These are phyloP conservation scores for Xiphophorus maculatus DNA, from an alignment of 2,113 vertebrate genomes.

Conservation along the genomic window DNA sequence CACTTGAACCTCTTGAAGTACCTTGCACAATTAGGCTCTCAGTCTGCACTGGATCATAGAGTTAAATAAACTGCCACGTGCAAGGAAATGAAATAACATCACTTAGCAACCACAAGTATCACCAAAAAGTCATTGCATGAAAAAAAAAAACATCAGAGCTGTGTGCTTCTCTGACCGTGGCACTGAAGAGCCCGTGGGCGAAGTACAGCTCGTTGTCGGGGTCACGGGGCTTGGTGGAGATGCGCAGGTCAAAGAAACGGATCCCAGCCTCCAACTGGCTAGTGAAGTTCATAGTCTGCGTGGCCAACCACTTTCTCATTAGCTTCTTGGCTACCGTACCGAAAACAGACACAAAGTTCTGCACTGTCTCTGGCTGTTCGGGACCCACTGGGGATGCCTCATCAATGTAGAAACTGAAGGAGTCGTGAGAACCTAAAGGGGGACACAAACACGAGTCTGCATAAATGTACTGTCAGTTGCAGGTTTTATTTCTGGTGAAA, in stretches of 20 bases:
- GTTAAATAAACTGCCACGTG: conserved; percentile 3
- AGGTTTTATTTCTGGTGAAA: conserved; percentile 14
- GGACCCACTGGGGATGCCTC: conserved; percentile 96
- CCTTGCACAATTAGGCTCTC: conserved; percentile 26
- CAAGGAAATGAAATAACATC: conserved; percentile 16
- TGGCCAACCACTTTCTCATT: conserved; percentile 98
- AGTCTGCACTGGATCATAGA: conserved; percentile 7
- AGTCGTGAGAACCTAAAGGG: conserved; percentile 93
- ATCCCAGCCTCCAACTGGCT: conserved; percentile 93
- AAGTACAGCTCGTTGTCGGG: conserved; percentile 97
- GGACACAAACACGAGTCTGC: conserved; percentile 35
- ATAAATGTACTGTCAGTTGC: conserved; percentile 5
- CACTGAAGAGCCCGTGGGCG: conserved; percentile 97
- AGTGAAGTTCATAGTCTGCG: conserved; percentile 96
- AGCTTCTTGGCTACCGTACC: conserved; percentile 97
- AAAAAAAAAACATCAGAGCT: conserved; percentile 8
- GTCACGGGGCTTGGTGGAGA: conserved; percentile 97
- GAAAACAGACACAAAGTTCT: conserved; percentile 98
- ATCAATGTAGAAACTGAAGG: conserved; percentile 99
- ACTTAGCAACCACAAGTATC: conserved; percentile 38
- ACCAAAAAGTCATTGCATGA: conserved; percentile 42
- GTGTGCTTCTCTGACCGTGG: conserved; percentile 80
- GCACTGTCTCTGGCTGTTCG: conserved; percentile 95
- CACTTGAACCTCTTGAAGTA: conserved; percentile 25
- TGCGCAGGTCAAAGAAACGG: conserved; percentile 96